Conservation (phyloP, 2,113 vertebrate genomes). For the Antechinus stuartii region DNA sequence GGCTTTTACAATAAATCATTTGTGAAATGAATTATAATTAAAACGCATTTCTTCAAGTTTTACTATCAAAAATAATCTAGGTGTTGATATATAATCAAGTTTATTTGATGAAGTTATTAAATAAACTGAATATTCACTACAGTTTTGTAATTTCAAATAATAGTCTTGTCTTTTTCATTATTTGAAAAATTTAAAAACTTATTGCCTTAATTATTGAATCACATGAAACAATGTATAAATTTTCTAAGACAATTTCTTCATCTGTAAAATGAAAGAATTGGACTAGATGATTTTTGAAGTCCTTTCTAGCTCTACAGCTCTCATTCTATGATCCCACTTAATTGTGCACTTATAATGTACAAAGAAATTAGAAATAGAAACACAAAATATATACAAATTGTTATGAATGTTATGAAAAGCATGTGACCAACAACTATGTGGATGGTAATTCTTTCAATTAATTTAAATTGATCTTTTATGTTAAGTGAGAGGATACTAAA, state of each 20-base stretch:
- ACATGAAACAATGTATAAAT: neutral
- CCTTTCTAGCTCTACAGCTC: too few species aligned
- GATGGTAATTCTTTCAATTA: too few species aligned
- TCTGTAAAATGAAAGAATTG: neutral
- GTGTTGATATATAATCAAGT: neutral
- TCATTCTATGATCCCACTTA: too few species aligned
- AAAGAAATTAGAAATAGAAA: too few species aligned
- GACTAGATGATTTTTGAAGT: too few species aligned
- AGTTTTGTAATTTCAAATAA: neutral
- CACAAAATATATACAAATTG: too few species aligned
- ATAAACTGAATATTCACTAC: neutral
- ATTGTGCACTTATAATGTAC: too few species aligned
- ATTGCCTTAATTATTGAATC: neutral
- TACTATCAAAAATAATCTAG: neutral
- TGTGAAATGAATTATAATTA: neutral
- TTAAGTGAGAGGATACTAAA: neutral
- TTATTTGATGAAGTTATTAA: neutral
- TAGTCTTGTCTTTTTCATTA: neutral
- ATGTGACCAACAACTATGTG: too few species aligned
- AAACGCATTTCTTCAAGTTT: neutral
- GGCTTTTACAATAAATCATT: neutral
- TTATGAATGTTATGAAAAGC: too few species aligned
- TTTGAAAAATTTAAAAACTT: neutral
- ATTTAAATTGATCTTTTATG: too few species aligned
- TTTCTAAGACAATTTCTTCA: neutral